These are phyloP conservation scores for Ochlodes sylvanus DNA, from an alignment of 2,888 invertebrate species.

Conservation along the genomic window DNA sequence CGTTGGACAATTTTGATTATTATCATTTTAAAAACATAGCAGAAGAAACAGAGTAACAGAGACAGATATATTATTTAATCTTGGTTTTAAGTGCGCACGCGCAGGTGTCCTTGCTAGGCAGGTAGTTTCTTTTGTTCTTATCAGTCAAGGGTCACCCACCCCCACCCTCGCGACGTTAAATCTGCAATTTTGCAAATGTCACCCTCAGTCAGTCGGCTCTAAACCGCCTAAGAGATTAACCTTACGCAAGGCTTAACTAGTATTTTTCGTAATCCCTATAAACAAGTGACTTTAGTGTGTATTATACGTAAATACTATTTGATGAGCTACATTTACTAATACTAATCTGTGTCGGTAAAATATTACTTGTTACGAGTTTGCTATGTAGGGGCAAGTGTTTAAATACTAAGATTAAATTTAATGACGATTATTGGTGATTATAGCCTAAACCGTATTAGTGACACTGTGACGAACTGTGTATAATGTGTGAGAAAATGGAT, in stretches of 20 bases:
- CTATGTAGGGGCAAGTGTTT: neutral
- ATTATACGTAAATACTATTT: neutral
- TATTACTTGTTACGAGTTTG: neutral
- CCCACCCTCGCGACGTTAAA: constrained; percentile 20
- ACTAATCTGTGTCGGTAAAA: neutral
- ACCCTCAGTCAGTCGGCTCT: constrained; percentile 29
- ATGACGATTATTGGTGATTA: neutral
- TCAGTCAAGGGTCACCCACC: constrained; percentile 36
- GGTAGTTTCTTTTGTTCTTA: constrained; percentile 30
- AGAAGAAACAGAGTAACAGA: neutral
- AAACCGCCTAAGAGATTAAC: constrained; percentile 8
- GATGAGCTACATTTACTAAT: neutral
- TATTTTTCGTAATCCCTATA: neutral
- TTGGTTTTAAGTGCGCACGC: constrained; percentile 19
- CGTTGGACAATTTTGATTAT: too few species aligned
- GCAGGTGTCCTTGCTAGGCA: constrained; percentile 18
- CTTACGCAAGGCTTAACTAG: neutral
- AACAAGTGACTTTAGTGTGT: neutral
- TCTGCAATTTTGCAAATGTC: constrained; percentile 23
- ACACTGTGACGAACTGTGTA: too few species aligned
- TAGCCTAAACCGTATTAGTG: neutral
- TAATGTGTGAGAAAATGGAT: constrained; percentile 55
- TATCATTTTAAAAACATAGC: neutral
- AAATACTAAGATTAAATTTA: neutral
- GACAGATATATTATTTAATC: neutral